Percentiles rank a stretch among this genome's conserved stretches.
Conservation (phyloP, 2,113 vertebrate genomes). For the Henicopernis longicauda region DNA sequence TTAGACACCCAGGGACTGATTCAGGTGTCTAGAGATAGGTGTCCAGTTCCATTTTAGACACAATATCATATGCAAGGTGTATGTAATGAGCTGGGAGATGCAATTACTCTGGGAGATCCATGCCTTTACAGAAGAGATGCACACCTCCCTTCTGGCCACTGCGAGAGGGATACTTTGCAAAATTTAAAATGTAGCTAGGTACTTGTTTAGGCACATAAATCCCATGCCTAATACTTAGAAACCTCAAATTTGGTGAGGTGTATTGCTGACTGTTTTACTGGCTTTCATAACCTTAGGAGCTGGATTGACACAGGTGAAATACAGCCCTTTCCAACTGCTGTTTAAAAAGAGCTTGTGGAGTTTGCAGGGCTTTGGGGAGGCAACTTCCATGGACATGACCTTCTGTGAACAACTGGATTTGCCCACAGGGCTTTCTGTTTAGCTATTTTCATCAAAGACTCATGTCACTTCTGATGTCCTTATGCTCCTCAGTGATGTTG, state of each 20-base stretch:
- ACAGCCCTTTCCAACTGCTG: background rate
- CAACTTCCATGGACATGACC: no score
- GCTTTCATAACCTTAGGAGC: background rate
- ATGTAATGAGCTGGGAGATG: background rate
- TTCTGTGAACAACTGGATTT: background rate
- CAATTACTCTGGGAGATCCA: background rate
- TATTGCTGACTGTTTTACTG: background rate
- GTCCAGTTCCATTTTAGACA: background rate
- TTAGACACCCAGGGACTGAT: background rate
- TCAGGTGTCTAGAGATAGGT: background rate
- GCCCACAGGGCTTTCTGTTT: background rate
- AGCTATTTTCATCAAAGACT: background rate
- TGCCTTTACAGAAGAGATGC: background rate
- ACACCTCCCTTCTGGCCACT: background rate
- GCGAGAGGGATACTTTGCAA: background rate
- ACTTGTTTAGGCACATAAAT: background rate
- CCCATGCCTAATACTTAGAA: background rate
- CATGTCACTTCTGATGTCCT: background rate
- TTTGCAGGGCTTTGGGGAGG: background rate
- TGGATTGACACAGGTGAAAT: background rate
- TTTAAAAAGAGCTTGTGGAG: background rate
- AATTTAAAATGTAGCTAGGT: background rate
- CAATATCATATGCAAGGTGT: no score
- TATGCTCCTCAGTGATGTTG: accelerated
- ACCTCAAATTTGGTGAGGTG: background rate